phyloP scores from a whole-genome alignment of 2,888 invertebrate genomes.

The Dryobota labecula region DNA sequence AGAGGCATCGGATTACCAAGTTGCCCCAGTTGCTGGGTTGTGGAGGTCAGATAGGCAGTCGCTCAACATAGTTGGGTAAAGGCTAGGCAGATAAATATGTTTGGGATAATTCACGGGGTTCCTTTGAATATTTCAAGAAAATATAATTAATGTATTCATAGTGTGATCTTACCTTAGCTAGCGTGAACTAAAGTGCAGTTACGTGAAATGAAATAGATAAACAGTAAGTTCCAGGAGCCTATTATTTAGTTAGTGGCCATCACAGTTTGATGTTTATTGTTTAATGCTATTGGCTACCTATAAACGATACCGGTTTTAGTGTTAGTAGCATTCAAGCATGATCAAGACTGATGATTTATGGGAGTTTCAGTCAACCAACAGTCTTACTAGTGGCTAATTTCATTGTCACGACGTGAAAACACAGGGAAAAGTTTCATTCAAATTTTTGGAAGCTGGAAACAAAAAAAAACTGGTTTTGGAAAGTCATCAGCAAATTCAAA shows the following conservation, averaged over 20 bases:
- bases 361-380: background rate
- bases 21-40: no score
- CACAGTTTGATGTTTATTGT: constrained; percentile 21
- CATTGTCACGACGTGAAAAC: background rate
- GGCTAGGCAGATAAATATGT: no score
- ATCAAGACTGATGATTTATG: constrained; percentile 3
- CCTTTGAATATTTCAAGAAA: background rate
- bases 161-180: background rate
- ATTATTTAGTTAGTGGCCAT: constrained; percentile 26
- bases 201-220: constrained; percentile 9
- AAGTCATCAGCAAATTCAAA: no score
- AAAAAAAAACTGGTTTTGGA: background rate
- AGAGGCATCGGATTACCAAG: no score
- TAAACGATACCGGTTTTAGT: constrained; percentile 21
- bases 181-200: background rate
- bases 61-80: no score
- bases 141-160: background rate
- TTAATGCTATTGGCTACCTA: constrained; percentile 2
- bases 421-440: no score
- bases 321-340: background rate
- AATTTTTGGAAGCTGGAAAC: no score
- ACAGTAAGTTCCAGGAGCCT: constrained; percentile 20
- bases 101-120: no score
- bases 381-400: background rate
- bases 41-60: no score